Evolutionary conservation across 2,113 vertebrate species (phyloP).

Genomic region (Dissostichus mawsoni): DNA sequence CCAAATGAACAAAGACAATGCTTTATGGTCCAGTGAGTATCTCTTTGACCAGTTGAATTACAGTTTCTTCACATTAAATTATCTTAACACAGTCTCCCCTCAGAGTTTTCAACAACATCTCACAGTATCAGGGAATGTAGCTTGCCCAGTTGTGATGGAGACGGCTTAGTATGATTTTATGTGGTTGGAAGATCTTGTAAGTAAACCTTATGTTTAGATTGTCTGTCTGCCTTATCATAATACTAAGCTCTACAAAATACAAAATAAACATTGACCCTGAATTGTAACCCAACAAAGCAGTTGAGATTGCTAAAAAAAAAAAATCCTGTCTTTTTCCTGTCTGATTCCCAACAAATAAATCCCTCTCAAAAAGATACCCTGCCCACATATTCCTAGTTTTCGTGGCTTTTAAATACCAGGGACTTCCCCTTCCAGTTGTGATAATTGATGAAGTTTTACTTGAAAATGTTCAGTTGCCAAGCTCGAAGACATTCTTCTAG

Average conservation of each 20-base stretch:
- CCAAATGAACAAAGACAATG: neutral
- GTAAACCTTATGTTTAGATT: neutral
- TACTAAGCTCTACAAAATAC: no score
- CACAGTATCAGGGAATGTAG: neutral
- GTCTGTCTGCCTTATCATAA: no score
- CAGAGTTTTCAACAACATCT: neutral
- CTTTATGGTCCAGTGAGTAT: neutral
- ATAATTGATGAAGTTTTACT: neutral
- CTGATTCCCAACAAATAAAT: neutral
- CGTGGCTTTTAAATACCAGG: neutral
- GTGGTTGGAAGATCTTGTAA: neutral
- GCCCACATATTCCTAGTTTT: neutral
- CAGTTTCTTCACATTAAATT: no score
- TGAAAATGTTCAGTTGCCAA: conserved; percentile 8
- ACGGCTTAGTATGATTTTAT: neutral
- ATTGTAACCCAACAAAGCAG: neutral
- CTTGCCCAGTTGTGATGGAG: neutral
- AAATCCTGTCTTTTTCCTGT: neutral
- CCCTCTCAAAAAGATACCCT: neutral
- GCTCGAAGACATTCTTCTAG: neutral
- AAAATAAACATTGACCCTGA: neutral
- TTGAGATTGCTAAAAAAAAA: neutral
- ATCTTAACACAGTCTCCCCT: no score
- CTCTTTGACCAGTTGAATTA: neutral
- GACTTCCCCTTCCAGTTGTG: neutral